Base-by-base conservation (phyloP, 2,888 invertebrate species). In the Cinara cedri region DNA sequence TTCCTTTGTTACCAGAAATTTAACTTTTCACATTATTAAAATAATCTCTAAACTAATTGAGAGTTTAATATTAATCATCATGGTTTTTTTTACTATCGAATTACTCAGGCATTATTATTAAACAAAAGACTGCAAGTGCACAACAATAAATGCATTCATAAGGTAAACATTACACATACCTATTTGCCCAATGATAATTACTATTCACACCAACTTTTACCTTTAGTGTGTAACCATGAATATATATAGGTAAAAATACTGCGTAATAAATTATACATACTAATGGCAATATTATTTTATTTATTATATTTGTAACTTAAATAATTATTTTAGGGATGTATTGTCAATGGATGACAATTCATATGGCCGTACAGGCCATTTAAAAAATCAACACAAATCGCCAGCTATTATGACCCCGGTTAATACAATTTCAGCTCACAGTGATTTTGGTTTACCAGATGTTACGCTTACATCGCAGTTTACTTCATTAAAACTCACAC, bases 401-500 rank as follows among this genome's bases (percentile, higher is more conserved):
- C 78, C 78, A 16, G 78, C 78, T 16, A 78, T 78, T n/a, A 78
- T 78, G 78, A 78, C 78, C 34, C 78, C 78, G 3, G 78, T 78
- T 11, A 78, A 60, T 51, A 51, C 78, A 13, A 26, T 78, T 46
- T 78, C 60, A 6, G 34, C 66, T 21, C 60, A 60, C 21, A 78
- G 60, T 26, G 78, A 78, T 70, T 78, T 78, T 14, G 51, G 78
- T 68, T 70, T 84, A 44, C 84, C 84, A 34, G 84, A 84, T 81
- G 84, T 84, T 49, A 84, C 84, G 51, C 66, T 84, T 16, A 84
- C 83, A 44, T 82, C 83, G 42, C 83, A 83, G 60, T 84, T 84
- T 76, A 84, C 83, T 54, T 83, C 84, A n/a, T 81, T 84, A 34
- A 82, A 83, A 70, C 82, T 84, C 16, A 82, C 83, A 24, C 83